phyloP scores from a whole-genome alignment of 2,797 vertebrate genomes.

The Scomberomorus guttatus region DNA sequence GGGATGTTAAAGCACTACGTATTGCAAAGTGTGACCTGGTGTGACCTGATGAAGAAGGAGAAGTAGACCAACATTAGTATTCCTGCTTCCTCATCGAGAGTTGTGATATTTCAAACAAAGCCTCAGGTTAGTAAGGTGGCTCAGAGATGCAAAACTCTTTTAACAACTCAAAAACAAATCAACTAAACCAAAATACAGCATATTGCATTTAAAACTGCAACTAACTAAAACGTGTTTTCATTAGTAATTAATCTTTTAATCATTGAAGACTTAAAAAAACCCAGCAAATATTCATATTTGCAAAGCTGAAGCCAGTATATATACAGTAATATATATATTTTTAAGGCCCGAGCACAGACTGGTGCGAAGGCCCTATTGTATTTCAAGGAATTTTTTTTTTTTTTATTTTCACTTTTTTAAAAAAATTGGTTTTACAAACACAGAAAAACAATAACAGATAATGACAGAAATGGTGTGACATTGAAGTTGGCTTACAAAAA shows the following conservation, averaged over 20 bases:
- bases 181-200: neutral
- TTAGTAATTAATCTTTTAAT: too few species aligned
- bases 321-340: too few species aligned
- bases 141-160: neutral
- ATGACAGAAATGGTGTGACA: too few species aligned
- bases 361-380: too few species aligned
- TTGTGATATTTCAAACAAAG: neutral
- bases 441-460: too few species aligned
- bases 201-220: neutral
- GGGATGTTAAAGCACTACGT: too few species aligned
- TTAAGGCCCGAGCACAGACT: too few species aligned
- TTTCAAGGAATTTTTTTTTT: too few species aligned
- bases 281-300: neutral
- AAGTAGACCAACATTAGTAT: neutral
- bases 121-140: neutral
- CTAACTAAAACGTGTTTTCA: neutral
- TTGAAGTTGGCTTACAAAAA: too few species aligned
- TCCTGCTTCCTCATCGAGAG: conserved; percentile 26
- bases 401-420: too few species aligned
- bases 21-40: neutral
- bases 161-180: neutral
- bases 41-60: conserved; percentile 20
- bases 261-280: too few species aligned
- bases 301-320: neutral
- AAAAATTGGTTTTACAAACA: too few species aligned